These are phyloP conservation scores for Epistrophe eligans DNA, from an alignment of 2,888 invertebrate genomes.

Conservation along the genomic window DNA sequence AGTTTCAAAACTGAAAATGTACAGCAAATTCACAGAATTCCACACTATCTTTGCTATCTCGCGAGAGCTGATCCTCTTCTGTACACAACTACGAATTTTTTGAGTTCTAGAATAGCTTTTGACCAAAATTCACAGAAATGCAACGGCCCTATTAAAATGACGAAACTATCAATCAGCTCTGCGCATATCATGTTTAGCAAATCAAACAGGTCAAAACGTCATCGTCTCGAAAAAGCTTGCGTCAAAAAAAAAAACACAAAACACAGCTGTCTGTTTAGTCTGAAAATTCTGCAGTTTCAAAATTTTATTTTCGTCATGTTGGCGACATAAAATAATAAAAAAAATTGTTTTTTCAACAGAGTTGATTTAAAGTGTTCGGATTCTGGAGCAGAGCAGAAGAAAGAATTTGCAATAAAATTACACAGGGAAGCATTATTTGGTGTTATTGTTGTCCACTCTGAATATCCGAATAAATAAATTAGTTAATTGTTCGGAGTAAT, in stretches of 20 bases:
- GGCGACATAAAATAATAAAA: conserved; percentile 53
- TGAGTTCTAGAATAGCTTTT: too few relatives aligned
- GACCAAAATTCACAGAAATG: too few relatives aligned
- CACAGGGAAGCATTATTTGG: conserved; percentile 61
- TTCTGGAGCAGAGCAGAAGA: conserved; percentile 23
- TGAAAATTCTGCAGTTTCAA: conserved; percentile 56
- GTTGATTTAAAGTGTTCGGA: conserved; percentile 45
- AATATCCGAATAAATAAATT: conserved; percentile 54
- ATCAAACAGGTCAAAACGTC: conserved; percentile 71
- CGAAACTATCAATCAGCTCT: too few relatives aligned
- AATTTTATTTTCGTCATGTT: conserved; percentile 69
- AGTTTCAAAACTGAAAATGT: too few relatives aligned
- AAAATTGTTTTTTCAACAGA: conserved; percentile 63
- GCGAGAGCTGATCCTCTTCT: too few relatives aligned
- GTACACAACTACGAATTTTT: too few relatives aligned
- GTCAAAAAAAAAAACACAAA: conserved; percentile 44
- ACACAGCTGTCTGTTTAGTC: conserved; percentile 73
- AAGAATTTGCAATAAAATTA: conserved; percentile 34
- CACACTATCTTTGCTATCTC: too few relatives aligned
- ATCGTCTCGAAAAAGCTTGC: conserved; percentile 49
- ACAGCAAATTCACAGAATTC: too few relatives aligned
- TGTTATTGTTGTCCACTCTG: conserved; percentile 51
- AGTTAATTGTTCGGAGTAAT: conserved; percentile 59
- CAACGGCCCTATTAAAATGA: too few relatives aligned
- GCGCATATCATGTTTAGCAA: neutral